phyloP scores from a whole-genome alignment of 2,113 vertebrate genomes.

The Conger conger region DNA sequence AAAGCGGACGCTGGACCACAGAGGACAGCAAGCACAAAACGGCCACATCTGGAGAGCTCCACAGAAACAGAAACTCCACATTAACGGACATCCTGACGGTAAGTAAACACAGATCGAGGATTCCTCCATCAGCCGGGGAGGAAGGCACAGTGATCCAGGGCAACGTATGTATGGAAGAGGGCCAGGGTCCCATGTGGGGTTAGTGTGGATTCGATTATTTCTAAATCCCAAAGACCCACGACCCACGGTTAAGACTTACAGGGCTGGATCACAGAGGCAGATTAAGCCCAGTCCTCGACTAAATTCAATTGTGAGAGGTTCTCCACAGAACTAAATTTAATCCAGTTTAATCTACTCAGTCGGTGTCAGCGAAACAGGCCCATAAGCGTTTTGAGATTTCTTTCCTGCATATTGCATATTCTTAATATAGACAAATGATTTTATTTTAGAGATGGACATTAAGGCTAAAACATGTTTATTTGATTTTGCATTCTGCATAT shows the following conservation, averaged over 20 bases:
- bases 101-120: background rate
- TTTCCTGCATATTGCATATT: background rate
- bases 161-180: background rate
- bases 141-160: background rate
- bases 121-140: background rate
- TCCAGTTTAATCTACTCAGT: no score
- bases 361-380: no score
- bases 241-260: no score
- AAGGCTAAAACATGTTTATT: background rate
- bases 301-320: no score
- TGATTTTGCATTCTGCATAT: background rate
- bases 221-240: no score
- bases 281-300: no score
- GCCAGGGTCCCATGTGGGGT: background rate
- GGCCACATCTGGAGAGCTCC: background rate
- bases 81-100: background rate
- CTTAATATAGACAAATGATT: background rate
- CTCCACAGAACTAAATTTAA: no score
- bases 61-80: background rate
- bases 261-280: no score
- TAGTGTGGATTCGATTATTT: no score
- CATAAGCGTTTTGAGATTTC: no score
- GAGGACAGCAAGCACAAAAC: conserved; percentile 5
- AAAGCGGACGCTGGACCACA: background rate
- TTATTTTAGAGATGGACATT: background rate